A percentile compares a stretch with the other conserved stretches of the same genome.
phyloP scores from a whole-genome alignment of 2,113 vertebrate species.

The Engystomops pustulosus region DNA sequence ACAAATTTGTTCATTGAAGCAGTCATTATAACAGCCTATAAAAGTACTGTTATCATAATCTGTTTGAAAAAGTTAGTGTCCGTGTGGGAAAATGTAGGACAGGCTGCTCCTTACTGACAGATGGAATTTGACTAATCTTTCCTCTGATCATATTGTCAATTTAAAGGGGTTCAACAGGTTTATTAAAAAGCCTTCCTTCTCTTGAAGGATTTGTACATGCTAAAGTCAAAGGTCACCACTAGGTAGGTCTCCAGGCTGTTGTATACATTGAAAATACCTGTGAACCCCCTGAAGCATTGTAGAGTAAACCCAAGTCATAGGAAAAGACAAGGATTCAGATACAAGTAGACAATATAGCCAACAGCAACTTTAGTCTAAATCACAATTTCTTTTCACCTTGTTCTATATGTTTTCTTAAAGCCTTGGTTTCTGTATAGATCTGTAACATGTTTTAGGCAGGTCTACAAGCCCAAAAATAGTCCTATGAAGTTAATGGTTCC shows the following conservation, averaged over 20 bases:
- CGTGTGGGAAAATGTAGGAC: neutral
- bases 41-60: neutral
- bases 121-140: neutral
- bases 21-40: neutral
- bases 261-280: neutral
- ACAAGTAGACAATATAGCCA: neutral
- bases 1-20: neutral
- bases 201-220: neutral
- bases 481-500: no score
- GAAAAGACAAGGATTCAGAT: neutral
- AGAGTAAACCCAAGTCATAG: neutral
- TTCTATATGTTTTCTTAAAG: no score
- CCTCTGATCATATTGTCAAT: neutral
- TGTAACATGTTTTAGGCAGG: no score
- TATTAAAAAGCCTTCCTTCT: neutral
- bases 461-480: no score
- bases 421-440: neutral
- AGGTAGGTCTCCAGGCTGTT: neutral
- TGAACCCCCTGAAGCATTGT: neutral
- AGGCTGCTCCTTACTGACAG: neutral
- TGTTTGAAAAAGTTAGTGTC: neutral
- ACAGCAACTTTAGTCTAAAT: neutral
- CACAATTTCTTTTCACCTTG: no score
- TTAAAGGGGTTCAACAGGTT: neutral
- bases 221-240: neutral